Evolutionary conservation across 2,888 invertebrate genomes (phyloP), one percentile per base, ranked within the genome.

Genomic region (Stegana nigrithorax): DNA sequence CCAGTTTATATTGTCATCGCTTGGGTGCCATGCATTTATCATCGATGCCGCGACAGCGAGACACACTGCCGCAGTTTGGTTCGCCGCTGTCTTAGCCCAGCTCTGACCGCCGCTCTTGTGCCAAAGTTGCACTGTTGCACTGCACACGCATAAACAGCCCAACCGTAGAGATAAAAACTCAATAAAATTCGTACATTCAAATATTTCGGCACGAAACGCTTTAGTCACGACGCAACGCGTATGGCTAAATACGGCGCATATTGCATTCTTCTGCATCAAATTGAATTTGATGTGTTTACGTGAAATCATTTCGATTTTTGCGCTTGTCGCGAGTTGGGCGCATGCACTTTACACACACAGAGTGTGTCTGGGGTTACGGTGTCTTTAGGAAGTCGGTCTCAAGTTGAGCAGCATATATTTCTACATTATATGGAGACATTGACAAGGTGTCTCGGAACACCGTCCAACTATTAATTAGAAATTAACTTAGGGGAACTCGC

Each of bases 221-320:
- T 55, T 55, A 55, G 21, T 55, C 32, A 55, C 27, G 36, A 55
- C 36, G 32, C 12, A 55, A n/a, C n/a, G n/a, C n/a, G 36, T 36
- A 55, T 55, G 53, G 53, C 21, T 55, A 55, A 55, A 55, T 32
- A 17, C 53, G 19, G 17, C 32, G 27, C 7, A 2, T n/a, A 19
- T 55, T 32, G 32, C 21, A 36, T 55, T 21, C 21, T 55, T 55
- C 17, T 36, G 21, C 32, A n/a, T 55, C 53, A 29, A 55, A 55
- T 32, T 55, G 29, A 55, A 55, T 53, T 53, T 53, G 2, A 4
- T 19, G 32, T 19, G 8, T 29, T 32, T 29, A 53, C 53, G 53
- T 55, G 53, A n/a, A n/a, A n/a, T n/a, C n/a, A n/a, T 21, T 21
- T 12, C 53, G 21, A 55, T 55, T 55, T 55, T 32, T 47, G n/a